Percentiles rank a stretch among this genome's conserved stretches.
Conservation (phyloP, 2,888 invertebrate genomes). For the Rhingia rostrata region DNA sequence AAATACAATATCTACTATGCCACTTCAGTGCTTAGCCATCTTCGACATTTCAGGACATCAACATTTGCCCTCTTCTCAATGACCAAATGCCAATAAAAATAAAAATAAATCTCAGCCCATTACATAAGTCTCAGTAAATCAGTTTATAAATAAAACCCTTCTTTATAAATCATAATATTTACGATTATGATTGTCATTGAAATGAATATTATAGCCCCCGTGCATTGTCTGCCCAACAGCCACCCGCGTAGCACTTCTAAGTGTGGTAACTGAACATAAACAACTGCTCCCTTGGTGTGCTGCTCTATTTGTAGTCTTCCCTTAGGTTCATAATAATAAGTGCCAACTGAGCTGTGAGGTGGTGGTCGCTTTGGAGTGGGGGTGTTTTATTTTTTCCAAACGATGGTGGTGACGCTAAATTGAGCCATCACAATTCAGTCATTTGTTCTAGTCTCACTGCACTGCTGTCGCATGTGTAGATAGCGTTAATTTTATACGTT, state of each 20-base stretch:
- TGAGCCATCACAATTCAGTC: constrained; percentile 72
- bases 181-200: constrained; percentile 47
- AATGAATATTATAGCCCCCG: constrained; percentile 13
- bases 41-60: too few species aligned
- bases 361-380: constrained; percentile 4
- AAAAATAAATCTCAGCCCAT: background rate
- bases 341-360: constrained; percentile 13
- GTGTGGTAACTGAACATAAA: constrained; percentile 28
- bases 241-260: constrained; percentile 26
- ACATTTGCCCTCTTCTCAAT: too few species aligned
- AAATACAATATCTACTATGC: too few species aligned
- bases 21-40: too few species aligned
- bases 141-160: background rate
- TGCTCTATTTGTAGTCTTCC: constrained; percentile 35
- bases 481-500: constrained; percentile 46
- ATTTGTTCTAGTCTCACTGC: constrained; percentile 56
- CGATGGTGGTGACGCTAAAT: constrained; percentile 62
- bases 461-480: constrained; percentile 45
- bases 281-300: constrained; percentile 30
- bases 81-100: too few species aligned
- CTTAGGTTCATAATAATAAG: constrained; percentile 55
- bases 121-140: background rate
- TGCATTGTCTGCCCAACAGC: constrained; percentile 17
- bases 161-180: constrained; percentile 33
- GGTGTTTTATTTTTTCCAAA: constrained; percentile 29